phyloP scores from a whole-genome alignment of 1,140 invertebrate genomes.

The Dendrolimus kikuchii region DNA sequence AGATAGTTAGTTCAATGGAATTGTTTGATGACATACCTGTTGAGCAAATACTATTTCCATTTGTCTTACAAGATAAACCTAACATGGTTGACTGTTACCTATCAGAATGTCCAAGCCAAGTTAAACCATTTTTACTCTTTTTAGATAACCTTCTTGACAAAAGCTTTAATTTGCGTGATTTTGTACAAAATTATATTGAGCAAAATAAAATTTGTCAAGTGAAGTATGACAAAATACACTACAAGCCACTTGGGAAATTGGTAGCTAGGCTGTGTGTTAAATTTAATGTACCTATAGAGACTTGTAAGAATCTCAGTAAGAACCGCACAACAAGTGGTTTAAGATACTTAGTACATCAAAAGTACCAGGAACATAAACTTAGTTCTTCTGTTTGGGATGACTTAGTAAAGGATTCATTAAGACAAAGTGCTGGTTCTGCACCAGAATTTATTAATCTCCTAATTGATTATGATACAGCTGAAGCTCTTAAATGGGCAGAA shows the following conservation, averaged over 20 bases:
- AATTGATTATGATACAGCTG: conserved; percentile 70
- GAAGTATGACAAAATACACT: conserved; percentile 73
- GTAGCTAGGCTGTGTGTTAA: conserved; percentile 75
- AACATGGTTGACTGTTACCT: conserved; percentile 80
- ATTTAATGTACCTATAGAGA: conserved; percentile 75
- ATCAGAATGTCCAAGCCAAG: conserved; percentile 72
- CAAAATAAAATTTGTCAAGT: conserved; percentile 74
- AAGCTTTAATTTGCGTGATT: conserved; percentile 39
- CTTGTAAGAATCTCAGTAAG: conserved; percentile 76
- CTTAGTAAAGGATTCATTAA: conserved; percentile 78
- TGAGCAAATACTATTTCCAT: conserved; percentile 78
- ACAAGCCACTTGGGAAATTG: conserved; percentile 76
- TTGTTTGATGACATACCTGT: conserved; percentile 77
- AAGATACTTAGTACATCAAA: conserved; percentile 77
- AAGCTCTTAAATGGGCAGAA: conserved; percentile 77
- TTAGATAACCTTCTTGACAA: conserved; percentile 76
- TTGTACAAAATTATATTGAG: conserved; percentile 58
- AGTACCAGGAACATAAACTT: conserved; percentile 75
- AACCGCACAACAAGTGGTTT: conserved; percentile 77
- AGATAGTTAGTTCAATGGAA: conserved; percentile 75
- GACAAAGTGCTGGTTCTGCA: conserved; percentile 71
- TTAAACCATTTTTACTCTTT: conserved; percentile 74
- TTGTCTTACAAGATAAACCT: conserved; percentile 82
- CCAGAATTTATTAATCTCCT: conserved; percentile 73
- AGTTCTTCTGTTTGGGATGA: conserved; percentile 74